Evolutionary conservation across 1,140 invertebrate genomes (phyloP).

Genomic region (Kradibia gibbosae): DNA sequence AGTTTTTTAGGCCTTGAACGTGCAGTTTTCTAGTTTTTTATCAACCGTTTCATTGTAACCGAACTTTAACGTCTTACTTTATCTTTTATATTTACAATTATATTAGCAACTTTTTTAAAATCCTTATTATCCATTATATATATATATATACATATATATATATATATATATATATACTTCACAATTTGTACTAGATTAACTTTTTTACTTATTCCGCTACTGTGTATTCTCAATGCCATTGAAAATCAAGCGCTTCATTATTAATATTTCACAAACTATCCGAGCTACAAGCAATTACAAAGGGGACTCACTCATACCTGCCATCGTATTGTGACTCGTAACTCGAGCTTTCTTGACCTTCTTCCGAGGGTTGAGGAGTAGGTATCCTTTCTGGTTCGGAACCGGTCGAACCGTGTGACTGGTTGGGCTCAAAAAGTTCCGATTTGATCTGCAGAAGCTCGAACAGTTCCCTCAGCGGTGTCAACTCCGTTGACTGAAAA

Average conservation of each 20-base stretch:
- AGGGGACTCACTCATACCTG: conserved; percentile 65
- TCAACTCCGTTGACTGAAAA: conserved; percentile 82
- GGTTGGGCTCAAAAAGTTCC: conserved; percentile 75
- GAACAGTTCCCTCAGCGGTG: conserved; percentile 85
- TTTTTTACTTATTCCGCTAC: no score
- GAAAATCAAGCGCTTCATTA: not conserved
- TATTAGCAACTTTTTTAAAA: no score
- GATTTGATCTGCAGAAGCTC: conserved; percentile 88
- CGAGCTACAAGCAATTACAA: not conserved
- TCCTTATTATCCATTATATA: no score
- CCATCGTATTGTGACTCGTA: conserved; percentile 78
- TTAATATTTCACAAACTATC: not conserved
- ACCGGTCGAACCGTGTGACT: conserved; percentile 65
- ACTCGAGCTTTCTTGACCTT: conserved; percentile 76
- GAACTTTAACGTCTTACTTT: no score
- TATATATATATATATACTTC: no score
- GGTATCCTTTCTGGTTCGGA: conserved; percentile 69
- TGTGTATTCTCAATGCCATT: not conserved
- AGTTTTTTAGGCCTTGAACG: no score
- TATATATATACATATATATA: no score
- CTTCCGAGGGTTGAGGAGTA: conserved; percentile 71
- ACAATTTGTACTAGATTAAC: no score
- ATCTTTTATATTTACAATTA: no score
- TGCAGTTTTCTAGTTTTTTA: no score
- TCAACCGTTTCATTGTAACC: no score